phyloP scores from a whole-genome alignment of 2,888 invertebrate genomes.

The Elgonia sp. region DNA sequence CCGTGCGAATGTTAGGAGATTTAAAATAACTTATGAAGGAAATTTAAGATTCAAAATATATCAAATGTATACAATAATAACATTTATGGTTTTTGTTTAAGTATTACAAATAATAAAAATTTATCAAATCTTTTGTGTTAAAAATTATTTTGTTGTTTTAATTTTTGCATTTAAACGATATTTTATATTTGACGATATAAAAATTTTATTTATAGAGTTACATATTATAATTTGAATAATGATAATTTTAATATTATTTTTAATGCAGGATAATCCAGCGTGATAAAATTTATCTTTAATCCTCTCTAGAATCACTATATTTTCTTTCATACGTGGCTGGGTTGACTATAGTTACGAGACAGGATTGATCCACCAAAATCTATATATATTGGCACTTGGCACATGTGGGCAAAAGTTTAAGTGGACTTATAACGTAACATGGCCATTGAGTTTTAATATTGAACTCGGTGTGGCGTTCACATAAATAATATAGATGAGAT shows the following conservation, averaged over 20 bases:
- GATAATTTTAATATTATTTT: not conserved
- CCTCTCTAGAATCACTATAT: not conserved
- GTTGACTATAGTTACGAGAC: conserved; percentile 29
- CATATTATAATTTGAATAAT: not conserved
- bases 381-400: conserved; percentile 67
- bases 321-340: not conserved
- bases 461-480: conserved; percentile 40
- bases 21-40: too few relatives aligned
- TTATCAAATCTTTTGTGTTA: too few relatives aligned
- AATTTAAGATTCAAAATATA: too few relatives aligned
- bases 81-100: too few relatives aligned
- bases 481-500: conserved; percentile 49
- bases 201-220: too few relatives aligned
- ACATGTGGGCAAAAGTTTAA: conserved; percentile 69
- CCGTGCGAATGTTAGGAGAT: too few relatives aligned
- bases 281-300: not conserved
- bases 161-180: too few relatives aligned
- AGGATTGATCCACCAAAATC: conserved; percentile 48
- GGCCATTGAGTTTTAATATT: conserved; percentile 65
- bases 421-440: conserved; percentile 61
- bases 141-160: too few relatives aligned
- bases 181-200: too few relatives aligned
- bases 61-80: too few relatives aligned
- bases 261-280: not conserved
- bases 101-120: too few relatives aligned